Percentiles rank a stretch among this genome's conserved stretches.
Evolutionary conservation across 2,113 vertebrate genomes (phyloP).

Genomic region (Phyllostomus hastatus): DNA sequence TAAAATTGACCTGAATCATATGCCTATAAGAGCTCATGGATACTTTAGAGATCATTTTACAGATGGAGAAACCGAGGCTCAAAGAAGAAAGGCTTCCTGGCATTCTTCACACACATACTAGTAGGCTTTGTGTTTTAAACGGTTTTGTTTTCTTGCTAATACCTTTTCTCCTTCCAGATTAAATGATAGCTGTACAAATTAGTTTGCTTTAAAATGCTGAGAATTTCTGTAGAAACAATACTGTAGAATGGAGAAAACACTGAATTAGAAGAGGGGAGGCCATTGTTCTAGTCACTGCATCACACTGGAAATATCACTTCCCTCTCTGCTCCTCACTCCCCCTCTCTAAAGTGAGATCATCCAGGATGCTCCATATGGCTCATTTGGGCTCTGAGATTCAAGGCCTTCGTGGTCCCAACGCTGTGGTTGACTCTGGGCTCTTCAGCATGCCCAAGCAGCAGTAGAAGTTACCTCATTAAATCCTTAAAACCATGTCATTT

Average conservation of each 20-base stretch:
- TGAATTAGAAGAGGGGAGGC: not conserved
- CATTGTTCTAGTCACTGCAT: not conserved
- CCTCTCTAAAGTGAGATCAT: not conserved
- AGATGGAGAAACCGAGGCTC: not conserved
- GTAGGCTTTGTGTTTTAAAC: not conserved
- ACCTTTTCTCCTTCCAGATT: not conserved
- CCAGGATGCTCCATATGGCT: rapidly evolving
- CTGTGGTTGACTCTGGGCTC: not conserved
- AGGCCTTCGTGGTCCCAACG: not conserved
- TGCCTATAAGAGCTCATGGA: not conserved
- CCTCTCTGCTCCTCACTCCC: not conserved
- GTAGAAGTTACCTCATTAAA: not conserved
- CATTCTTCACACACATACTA: not conserved
- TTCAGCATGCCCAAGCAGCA: not conserved
- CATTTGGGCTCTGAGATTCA: not conserved
- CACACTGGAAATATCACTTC: not conserved
- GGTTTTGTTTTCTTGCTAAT: not conserved
- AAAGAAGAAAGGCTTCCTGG: not conserved
- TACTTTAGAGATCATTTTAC: not conserved
- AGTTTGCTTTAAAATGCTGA: not conserved
- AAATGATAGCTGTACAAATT: not conserved
- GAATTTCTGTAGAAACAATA: not conserved
- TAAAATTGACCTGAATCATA: not conserved
- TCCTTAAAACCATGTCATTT: not conserved
- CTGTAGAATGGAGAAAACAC: not conserved